Base-by-base conservation (phyloP, 1,140 invertebrate genomes). In the Drosophila pallidifrons region DNA sequence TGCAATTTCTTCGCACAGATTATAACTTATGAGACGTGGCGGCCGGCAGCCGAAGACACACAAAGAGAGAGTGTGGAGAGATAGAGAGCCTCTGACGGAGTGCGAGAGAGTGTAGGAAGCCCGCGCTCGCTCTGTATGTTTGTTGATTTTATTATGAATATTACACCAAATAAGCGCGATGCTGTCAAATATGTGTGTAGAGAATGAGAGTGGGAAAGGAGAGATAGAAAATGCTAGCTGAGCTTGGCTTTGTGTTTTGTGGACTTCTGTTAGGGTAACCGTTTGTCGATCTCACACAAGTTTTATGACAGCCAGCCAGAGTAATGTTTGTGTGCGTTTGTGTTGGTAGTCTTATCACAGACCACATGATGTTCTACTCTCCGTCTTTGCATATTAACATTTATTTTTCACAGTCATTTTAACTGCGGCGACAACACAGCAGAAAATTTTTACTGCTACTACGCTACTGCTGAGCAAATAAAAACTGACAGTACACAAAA, bases 331-430 rank as follows among this genome's bases (percentile, higher is more conserved):
- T 32, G 32, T 35, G 43, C 41, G 57, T 61, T 13, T 57, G 51
- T 45, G 16, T 25, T 25, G 20, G 20, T 25, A 25, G 20, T 47
- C 72, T 69, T 75, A 71, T 75, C 67, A 64, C 15, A 71, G 67
- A 69, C 72, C 72, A 63, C 66, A 75, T 66, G 57, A 35, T 54
- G 28, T 66, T 71, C 45, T 41, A 58, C 71, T 64, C 45, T 41
- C 70, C 63, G 58, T 68, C 76, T 87, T 75, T 61, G 64, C 83
- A 77, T 88, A 82, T 88, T 87, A 87, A 82, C 83, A 82, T 87
- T 87, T 88, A 88, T 87, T 82, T 87, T 77, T 80, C 79, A 80
- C 73, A 82, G 69, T 75, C 77, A 82, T 88, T 87, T 88, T 80
- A 80, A 82, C 73, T 72, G 73, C 70, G 67, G 67, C 76, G 82